Conservation (phyloP, 2,888 invertebrate genomes). For the Hemicrepidius hirtus region DNA sequence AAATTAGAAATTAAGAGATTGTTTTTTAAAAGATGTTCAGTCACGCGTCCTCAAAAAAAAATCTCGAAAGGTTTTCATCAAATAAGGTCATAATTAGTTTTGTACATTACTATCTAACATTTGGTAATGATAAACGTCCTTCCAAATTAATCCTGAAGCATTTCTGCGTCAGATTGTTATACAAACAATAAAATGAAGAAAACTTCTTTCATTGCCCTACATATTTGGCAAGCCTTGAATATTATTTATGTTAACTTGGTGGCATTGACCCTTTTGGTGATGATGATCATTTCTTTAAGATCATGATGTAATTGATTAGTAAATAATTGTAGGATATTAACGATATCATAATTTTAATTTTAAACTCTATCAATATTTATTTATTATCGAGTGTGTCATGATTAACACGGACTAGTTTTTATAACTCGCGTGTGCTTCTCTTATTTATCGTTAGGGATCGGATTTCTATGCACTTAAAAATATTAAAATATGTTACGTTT, state of each 20-base stretch:
- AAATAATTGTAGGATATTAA: background rate
- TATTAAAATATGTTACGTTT: too few relatives aligned
- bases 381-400: background rate
- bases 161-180: constrained; percentile 13
- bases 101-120: background rate
- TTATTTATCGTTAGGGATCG: too few relatives aligned
- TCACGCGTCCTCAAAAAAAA: too few relatives aligned
- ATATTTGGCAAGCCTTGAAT: constrained; percentile 43
- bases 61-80: too few relatives aligned
- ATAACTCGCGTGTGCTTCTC: too few relatives aligned
- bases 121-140: background rate
- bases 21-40: too few relatives aligned
- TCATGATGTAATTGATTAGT: constrained; percentile 29
- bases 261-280: constrained; percentile 36
- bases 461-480: too few relatives aligned
- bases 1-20: too few relatives aligned
- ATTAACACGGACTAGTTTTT: background rate
- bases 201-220: constrained; percentile 30
- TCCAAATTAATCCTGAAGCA: background rate
- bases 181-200: constrained; percentile 30
- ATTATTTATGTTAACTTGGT: constrained; percentile 26
- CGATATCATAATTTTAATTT: background rate
- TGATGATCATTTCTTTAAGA: constrained; percentile 28
- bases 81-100: background rate
- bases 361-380: too few relatives aligned